A percentile compares a stretch with the other conserved stretches of the same genome.
These are phyloP conservation scores for Brachypterus glaber DNA, from an alignment of 2,888 invertebrate genomes.

Conservation along the genomic window DNA sequence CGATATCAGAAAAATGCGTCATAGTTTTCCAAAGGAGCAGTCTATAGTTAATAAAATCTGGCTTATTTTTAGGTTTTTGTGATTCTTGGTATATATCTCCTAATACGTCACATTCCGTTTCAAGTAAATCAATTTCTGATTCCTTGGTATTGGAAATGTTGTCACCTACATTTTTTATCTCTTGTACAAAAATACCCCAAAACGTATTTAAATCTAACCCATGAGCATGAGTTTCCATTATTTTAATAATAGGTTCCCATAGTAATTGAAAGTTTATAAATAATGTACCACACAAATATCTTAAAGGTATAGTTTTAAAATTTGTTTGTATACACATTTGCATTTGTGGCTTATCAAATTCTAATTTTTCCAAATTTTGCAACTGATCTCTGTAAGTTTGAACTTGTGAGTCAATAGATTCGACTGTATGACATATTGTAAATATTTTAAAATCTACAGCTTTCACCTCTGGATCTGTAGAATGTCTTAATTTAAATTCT, in stretches of 20 bases:
- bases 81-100: constrained; percentile 27
- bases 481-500: constrained; percentile 40
- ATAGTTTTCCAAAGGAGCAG: constrained; percentile 74
- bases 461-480: constrained; percentile 31
- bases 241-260: constrained; percentile 74
- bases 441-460: constrained; percentile 52
- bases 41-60: constrained; percentile 68
- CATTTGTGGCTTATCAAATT: constrained; percentile 50
- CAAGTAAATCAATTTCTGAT: constrained; percentile 16
- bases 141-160: constrained; percentile 38
- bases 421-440: constrained; percentile 58
- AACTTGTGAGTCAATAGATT: constrained; percentile 60
- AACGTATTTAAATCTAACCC: constrained; percentile 52
- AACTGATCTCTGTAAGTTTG: constrained; percentile 74
- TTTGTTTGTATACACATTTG: constrained; percentile 46
- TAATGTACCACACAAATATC: constrained; percentile 72
- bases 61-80: constrained; percentile 43
- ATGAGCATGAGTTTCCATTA: constrained; percentile 66
- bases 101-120: constrained; percentile 27
- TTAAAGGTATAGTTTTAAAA: constrained; percentile 57
- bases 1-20: constrained; percentile 60
- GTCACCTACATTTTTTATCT: constrained; percentile 46
- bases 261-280: constrained; percentile 81
- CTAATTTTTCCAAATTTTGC: constrained; percentile 61
- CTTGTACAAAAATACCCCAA: constrained; percentile 60